Evolutionary conservation across 2,797 vertebrate species (phyloP).

Genomic region (Strix occidentalis): DNA sequence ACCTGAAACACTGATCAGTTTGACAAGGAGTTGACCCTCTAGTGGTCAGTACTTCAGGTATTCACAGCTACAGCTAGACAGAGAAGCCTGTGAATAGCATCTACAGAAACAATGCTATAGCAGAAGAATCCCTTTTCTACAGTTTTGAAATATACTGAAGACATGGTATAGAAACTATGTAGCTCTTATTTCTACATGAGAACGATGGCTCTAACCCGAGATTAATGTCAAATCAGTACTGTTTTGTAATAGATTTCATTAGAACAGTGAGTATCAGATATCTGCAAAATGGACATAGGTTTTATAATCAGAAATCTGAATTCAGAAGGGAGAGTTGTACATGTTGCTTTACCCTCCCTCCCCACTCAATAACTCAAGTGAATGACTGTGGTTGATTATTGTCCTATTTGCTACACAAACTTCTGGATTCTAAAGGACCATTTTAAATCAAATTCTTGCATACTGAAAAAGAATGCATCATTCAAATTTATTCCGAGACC

Average conservation of each 20-base stretch:
- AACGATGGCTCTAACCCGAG: not conserved
- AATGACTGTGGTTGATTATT: not conserved
- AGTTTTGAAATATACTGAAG: not conserved
- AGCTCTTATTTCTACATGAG: not conserved
- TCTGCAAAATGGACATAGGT: not conserved
- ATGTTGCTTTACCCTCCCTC: not conserved
- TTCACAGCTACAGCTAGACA: not conserved
- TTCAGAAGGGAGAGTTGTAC: not conserved
- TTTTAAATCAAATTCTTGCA: not conserved
- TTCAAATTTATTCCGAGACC: not conserved
- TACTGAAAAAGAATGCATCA: not conserved
- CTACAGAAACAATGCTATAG: not conserved
- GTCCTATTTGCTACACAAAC: not conserved
- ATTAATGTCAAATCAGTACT: not conserved
- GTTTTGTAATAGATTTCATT: not conserved
- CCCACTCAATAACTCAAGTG: not conserved
- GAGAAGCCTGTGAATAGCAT: not conserved
- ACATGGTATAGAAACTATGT: not conserved
- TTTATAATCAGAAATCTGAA: not conserved
- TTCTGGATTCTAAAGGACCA: not conserved
- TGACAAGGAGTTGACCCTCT: not conserved
- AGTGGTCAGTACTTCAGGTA: not conserved
- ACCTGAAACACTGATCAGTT: not conserved
- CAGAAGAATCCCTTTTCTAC: not conserved
- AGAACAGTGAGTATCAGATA: not conserved